Evolutionary conservation across 2,888 invertebrate species (phyloP).

Genomic region (Cataglyphis rosenhaueri): DNA sequence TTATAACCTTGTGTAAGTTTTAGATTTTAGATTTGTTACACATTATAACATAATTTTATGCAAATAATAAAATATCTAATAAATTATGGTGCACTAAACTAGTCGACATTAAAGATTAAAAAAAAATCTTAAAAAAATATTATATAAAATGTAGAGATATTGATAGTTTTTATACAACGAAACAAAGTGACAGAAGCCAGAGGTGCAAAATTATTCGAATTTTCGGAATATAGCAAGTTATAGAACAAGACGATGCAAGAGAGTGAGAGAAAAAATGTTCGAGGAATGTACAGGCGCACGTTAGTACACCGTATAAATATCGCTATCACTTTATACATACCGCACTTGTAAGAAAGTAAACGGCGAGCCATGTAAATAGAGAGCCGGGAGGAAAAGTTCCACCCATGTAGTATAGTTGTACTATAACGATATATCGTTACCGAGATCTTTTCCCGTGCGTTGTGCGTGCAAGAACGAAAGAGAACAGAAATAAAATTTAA

Average conservation of each 20-base stretch:
- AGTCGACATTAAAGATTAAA: not conserved
- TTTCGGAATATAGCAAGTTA: conserved; percentile 52
- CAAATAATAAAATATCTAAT: conserved; percentile 3
- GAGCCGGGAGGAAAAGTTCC: conserved; percentile 48
- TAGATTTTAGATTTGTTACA: not conserved
- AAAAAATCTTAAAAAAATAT: not conserved
- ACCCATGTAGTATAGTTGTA: conserved; percentile 76
- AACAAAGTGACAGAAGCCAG: conserved; percentile 20
- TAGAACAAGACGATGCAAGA: conserved; percentile 60
- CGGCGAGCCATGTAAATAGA: conserved; percentile 70
- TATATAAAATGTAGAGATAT: conserved; percentile 7
- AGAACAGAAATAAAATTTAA: conserved; percentile 64
- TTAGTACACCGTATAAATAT: conserved; percentile 57
- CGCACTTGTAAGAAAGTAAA: conserved; percentile 66
- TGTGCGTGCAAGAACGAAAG: conserved; percentile 37
- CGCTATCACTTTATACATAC: conserved; percentile 63
- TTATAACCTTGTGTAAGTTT: not conserved
- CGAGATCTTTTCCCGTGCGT: conserved; percentile 60
- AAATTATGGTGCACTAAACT: conserved; percentile 8
- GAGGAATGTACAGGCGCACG: conserved; percentile 65
- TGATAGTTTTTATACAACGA: conserved; percentile 32
- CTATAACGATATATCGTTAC: conserved; percentile 81
- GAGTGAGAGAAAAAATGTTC: conserved; percentile 56
- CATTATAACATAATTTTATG: not conserved
- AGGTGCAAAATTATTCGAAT: not conserved